These are phyloP conservation scores for Pandemis corylana DNA, from an alignment of 2,888 invertebrate species.

Conservation along the genomic window DNA sequence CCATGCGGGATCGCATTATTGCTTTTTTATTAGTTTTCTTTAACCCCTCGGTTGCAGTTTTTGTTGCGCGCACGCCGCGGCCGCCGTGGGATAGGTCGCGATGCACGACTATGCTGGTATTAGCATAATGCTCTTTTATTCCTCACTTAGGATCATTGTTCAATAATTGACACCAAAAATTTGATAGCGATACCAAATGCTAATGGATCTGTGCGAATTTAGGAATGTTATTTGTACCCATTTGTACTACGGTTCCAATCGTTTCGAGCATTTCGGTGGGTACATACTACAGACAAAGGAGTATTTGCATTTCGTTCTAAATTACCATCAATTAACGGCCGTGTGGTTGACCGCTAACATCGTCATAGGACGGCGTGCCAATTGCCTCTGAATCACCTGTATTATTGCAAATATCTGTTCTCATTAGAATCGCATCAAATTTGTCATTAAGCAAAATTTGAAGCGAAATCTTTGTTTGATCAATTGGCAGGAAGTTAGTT, in stretches of 20 bases:
- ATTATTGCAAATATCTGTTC: slow-evolving; percentile 34
- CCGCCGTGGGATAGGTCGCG: slow-evolving; percentile 81
- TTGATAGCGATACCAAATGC: slow-evolving; percentile 4
- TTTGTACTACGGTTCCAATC: slow-evolving; percentile 49
- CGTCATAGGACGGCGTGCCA: slow-evolving; percentile 44
- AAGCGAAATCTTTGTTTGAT: background rate
- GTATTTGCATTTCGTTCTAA: slow-evolving; percentile 77
- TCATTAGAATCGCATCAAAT: slow-evolving; percentile 7
- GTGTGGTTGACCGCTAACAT: slow-evolving; percentile 70
- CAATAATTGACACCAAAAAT: slow-evolving; percentile 34
- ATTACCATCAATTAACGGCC: slow-evolving; percentile 74
- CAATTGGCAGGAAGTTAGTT: background rate
- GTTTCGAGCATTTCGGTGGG: slow-evolving; percentile 65
- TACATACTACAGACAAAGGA: slow-evolving; percentile 67
- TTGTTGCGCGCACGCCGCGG: slow-evolving; percentile 59
- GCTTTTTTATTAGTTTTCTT: slow-evolving; percentile 83
- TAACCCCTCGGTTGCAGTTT: slow-evolving; percentile 77
- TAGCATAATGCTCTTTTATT: slow-evolving; percentile 78
- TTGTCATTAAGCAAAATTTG: background rate
- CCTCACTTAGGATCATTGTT: slow-evolving; percentile 63
- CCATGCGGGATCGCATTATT: slow-evolving; percentile 84
- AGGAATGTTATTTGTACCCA: slow-evolving; percentile 54
- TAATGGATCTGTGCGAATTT: slow-evolving; percentile 62
- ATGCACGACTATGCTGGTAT: slow-evolving; percentile 78
- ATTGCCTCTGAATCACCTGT: background rate